A percentile compares a stretch with the other conserved stretches of the same genome.
phyloP scores from a whole-genome alignment of 1,140 invertebrate species.

The Drosophila nebulosa region DNA sequence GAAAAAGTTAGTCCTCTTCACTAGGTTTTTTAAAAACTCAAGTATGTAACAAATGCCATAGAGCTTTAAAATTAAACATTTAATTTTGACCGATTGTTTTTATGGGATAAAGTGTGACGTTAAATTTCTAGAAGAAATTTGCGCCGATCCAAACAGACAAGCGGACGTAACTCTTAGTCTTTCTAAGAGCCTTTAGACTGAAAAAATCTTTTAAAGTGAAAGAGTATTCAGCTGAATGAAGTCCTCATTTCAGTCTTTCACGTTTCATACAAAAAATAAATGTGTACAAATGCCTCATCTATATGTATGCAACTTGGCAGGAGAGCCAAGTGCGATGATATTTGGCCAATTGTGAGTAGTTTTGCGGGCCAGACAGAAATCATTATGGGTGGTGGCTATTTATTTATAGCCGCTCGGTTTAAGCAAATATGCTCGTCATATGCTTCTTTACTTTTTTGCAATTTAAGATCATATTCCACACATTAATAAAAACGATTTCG shows the following conservation, averaged over 20 bases:
- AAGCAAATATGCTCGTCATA: conserved; percentile 5
- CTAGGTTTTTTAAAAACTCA: too few relatives aligned
- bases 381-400: conserved; percentile 13
- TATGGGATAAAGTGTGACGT: too few relatives aligned
- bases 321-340: conserved; percentile 8
- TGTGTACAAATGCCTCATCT: background rate
- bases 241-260: background rate
- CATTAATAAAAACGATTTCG: too few relatives aligned
- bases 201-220: too few relatives aligned
- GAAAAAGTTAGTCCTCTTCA: too few relatives aligned
- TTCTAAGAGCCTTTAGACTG: too few relatives aligned
- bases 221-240: background rate
- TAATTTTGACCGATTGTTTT: too few relatives aligned
- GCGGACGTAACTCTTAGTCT: too few relatives aligned
- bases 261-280: background rate
- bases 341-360: conserved; percentile 16
- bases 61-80: too few relatives aligned
- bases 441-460: background rate
- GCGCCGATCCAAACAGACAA: too few relatives aligned
- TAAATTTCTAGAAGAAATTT: too few relatives aligned
- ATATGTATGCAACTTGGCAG: background rate
- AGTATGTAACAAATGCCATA: too few relatives aligned
- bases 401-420: conserved; percentile 36
- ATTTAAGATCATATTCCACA: background rate
- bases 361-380: conserved; percentile 28